A percentile compares a stretch with the other conserved stretches of the same genome.
phyloP scores from a whole-genome alignment of 1,140 invertebrate genomes.

The Drosophila ironensis region DNA sequence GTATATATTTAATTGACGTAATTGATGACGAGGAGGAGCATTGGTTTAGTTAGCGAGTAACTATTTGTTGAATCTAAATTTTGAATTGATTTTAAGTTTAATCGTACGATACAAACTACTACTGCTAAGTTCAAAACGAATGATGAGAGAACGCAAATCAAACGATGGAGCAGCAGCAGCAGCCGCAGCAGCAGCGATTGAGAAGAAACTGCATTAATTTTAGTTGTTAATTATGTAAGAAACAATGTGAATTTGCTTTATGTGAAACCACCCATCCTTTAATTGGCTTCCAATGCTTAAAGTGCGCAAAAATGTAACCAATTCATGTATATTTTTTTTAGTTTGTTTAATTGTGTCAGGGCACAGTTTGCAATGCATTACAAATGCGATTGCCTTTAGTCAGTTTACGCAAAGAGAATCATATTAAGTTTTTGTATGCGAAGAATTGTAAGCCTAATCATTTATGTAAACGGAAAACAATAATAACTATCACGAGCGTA shows the following conservation, averaged over 20 bases:
- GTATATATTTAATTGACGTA: constrained; percentile 3
- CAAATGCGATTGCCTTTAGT: constrained; percentile 63
- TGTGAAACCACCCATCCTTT: constrained; percentile 34
- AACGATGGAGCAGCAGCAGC: constrained; percentile 20
- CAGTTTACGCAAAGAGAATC: constrained; percentile 10
- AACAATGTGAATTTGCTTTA: constrained; percentile 59
- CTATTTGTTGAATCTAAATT: constrained; percentile 72
- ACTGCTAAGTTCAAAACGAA: constrained; percentile 25
- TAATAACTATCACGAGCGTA: constrained; percentile 21
- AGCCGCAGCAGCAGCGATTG: no score
- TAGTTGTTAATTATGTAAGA: constrained; percentile 31
- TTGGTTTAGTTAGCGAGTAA: constrained; percentile 42
- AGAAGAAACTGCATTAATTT: constrained; percentile 48
- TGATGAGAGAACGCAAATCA: background rate
- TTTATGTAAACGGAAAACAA: constrained; percentile 40
- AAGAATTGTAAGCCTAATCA: constrained; percentile 16
- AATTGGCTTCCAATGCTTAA: constrained; percentile 70
- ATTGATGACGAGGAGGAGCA: background rate
- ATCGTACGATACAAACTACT: constrained; percentile 28
- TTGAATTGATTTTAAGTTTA: constrained; percentile 60
- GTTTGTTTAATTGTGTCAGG: constrained; percentile 37
- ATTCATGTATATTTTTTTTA: constrained; percentile 53
- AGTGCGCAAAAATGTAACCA: constrained; percentile 56
- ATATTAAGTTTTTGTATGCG: constrained; percentile 9
- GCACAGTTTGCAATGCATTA: constrained; percentile 69